Base-by-base conservation (phyloP, 2,888 invertebrate genomes). In the Linyphia triangularis region DNA sequence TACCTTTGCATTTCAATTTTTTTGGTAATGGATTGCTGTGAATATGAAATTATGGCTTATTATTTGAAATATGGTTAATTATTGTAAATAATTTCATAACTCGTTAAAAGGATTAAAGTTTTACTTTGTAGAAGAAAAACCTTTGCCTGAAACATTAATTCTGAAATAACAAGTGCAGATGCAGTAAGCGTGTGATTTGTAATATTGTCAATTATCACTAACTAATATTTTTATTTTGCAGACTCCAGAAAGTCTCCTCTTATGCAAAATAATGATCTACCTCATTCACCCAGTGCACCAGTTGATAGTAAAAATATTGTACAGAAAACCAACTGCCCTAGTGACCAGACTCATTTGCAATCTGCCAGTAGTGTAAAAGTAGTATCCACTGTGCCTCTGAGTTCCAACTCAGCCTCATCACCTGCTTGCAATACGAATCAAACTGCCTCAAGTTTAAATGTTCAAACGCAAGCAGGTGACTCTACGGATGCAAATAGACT, bases 361-460 rank as follows among this genome's bases (percentile, higher is more conserved):
- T 89, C 89, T 89, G 84, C 89, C 89, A 89, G 79, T 84, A 84
- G 89, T 84, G n/a, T 83, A 63, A 77, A 79, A 57, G 63, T 88
- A 82, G 78, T 70, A 79, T 84, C 89, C 84, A 89, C 82, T 89
- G 89, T 89, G 89, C 89, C 89, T 89, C 83, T 84, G 84, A 84
- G 83, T 78, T 78, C 67, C 24, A 51, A 84, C 89, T 89, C 89
- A 83, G 70, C 78, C 51, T 83, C 83, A n/a, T 88, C 75, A 73
- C 78, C 59, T 85, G 61, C 82, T 88, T 83, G 88, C 77, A 88
- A 78, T 83, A 43, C 88, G 70, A 75, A 63, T 82, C 82, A 83
- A 88, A 63, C 69, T 83, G 82, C 82, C 69, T 82, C 83, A 83
- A 83, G 40, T 88, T 70, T 69, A 77, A 83, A 37, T 77, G 82